These are phyloP conservation scores for Callipepla squamata DNA, from an alignment of 2,113 vertebrate species.

Conservation along the genomic window DNA sequence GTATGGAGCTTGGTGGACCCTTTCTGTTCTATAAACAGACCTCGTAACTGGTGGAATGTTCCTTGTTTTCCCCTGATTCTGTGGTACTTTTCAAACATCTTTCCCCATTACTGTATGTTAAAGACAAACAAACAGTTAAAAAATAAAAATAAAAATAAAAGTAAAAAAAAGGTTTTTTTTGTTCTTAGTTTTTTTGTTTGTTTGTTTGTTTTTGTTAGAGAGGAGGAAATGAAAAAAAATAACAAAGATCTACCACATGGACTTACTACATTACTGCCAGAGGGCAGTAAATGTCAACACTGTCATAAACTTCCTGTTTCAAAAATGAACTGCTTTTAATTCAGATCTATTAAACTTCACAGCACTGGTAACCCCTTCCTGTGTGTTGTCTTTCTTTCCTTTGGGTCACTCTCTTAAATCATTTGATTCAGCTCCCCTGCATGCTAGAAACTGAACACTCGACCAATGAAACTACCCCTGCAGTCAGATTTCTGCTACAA, in stretches of 20 bases:
- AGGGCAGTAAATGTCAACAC: constrained; percentile 44
- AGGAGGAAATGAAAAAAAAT: not conserved
- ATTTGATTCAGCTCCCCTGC: not conserved
- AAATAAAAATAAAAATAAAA: too few relatives aligned
- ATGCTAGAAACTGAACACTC: not conserved
- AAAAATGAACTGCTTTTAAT: constrained; percentile 36
- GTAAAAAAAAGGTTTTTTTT: not conserved
- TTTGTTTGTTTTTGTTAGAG: not conserved
- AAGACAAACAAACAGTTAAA: not conserved
- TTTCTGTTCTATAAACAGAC: not conserved
- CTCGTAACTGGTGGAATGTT: not conserved
- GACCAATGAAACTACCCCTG: not conserved
- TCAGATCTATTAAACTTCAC: constrained; percentile 31
- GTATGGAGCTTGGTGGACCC: not conserved
- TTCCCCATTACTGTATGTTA: not conserved
- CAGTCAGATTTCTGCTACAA: constrained; percentile 18
- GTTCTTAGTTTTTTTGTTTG: too few relatives aligned
- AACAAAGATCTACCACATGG: not conserved
- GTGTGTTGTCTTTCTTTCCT: not conserved
- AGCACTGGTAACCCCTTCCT: constrained; percentile 33
- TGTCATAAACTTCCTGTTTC: constrained; percentile 41
- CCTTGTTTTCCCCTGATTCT: not conserved
- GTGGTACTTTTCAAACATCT: not conserved
- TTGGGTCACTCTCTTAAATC: constrained; percentile 26
- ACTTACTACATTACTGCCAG: not conserved